Conservation (phyloP, 1,140 invertebrate genomes). For the Drosophila neocordata region DNA sequence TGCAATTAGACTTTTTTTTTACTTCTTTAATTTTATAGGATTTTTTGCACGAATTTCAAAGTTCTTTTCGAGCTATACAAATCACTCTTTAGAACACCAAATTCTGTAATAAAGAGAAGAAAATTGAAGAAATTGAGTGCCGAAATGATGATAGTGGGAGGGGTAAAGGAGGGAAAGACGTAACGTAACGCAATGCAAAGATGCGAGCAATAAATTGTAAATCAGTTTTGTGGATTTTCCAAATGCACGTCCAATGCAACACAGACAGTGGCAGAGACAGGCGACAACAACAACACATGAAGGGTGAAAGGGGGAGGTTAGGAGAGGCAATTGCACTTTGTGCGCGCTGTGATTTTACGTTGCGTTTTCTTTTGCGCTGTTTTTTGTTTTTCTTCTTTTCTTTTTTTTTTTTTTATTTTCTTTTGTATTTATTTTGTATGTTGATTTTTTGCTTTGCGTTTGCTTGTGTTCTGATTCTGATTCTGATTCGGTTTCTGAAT, state of each 20-base stretch:
- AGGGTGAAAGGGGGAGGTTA: not conserved
- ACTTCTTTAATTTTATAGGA: not conserved
- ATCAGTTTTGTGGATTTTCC: conserved; percentile 25
- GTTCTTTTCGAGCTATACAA: not conserved
- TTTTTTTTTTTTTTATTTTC: conserved; percentile 22
- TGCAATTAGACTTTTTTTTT: not conserved
- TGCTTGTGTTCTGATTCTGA: conserved; percentile 24
- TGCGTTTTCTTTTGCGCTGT: conserved; percentile 14
- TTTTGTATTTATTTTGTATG: too few relatives aligned
- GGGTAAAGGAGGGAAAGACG: not conserved
- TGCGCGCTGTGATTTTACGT: conserved; percentile 14
- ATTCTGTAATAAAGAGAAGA: not conserved
- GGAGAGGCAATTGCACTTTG: conserved; percentile 26
- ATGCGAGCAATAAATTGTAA: not conserved
- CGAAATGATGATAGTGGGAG: not conserved
- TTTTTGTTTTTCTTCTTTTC: conserved; percentile 20
- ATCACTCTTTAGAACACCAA: not conserved
- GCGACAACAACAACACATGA: not conserved
- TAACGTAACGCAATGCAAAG: not conserved
- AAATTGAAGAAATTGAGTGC: not conserved
- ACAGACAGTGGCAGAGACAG: not conserved
- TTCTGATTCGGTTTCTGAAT: conserved; percentile 21
- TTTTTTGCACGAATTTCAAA: not conserved
- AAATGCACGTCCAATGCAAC: not conserved
- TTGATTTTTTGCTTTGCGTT: conserved; percentile 38